Evolutionary conservation across 2,113 vertebrate species (phyloP), one percentile per base, ranked within the genome.

Genomic region (Equus przewalskii): DNA sequence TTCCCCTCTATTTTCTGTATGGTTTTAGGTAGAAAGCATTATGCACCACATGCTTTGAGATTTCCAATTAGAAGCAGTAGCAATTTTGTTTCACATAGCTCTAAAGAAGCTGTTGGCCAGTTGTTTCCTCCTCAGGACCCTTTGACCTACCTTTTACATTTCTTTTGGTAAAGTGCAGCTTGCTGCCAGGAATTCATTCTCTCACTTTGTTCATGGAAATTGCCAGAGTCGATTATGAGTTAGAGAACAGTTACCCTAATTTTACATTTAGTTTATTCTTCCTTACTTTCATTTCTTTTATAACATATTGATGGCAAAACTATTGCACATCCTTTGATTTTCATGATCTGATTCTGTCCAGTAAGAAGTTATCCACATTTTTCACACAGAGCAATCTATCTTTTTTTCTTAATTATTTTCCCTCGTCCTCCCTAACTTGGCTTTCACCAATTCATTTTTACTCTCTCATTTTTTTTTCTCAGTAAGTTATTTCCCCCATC

Each of bases 151-250:
- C 46, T 98, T 93, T 97, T 75, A 91, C 41, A 49, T 97, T 97
- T 91, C 78, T 94, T 94, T 96, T 95, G 49, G 67, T 96, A 69
- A 95, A 96, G 28, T 94, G 22, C 36, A 88, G 60, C 64, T 73
- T 83, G 51, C 58, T 94, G 92, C 94, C 89, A 95, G 33, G 84
- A 91, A 92, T 96, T 98, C 33, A 49, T 96, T 97, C 51, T 76
- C 58, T 96, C 12, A 70, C 33, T 95, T 96, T 96, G 64, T 95
- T 97, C 28, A 41, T 88, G 51, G 69, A 96, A 93, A 73, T 92
- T 96, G 44, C n/a, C 75, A 78, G 84, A 92, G 96, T 97, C 72
- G 33, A 49, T 96, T 94, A 13, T 87, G 79, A 44, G 41, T 95
- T 90, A 94, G 51, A 64, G 69, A 96, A 82, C 21, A 82, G 79